A percentile compares a stretch with the other conserved stretches of the same genome.
Evolutionary conservation across 1,140 invertebrate genomes (phyloP).

Genomic region (Cephus cinctus): DNA sequence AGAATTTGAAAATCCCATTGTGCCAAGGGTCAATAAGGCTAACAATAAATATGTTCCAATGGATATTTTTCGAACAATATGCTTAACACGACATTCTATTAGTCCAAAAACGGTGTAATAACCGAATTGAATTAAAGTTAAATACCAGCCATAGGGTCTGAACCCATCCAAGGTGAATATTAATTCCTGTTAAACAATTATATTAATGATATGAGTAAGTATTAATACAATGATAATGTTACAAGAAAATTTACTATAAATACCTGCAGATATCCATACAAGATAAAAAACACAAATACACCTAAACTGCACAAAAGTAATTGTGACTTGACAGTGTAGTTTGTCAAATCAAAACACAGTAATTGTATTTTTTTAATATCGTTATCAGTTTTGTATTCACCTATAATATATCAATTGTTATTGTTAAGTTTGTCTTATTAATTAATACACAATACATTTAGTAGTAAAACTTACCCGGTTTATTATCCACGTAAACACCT

Average conservation of each 20-base stretch:
- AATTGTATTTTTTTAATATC: constrained; percentile 59
- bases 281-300: constrained; percentile 84
- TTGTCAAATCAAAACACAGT: constrained; percentile 72
- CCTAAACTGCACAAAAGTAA: constrained; percentile 75
- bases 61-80: constrained; percentile 73
- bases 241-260: constrained; percentile 8
- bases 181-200: constrained; percentile 66
- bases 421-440: not conserved
- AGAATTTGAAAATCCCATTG: constrained; percentile 95
- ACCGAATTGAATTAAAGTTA: constrained; percentile 89
- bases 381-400: constrained; percentile 6
- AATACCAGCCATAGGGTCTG: constrained; percentile 87
- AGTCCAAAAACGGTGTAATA: constrained; percentile 83
- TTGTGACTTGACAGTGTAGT: constrained; percentile 66
- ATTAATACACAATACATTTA: not conserved
- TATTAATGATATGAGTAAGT: constrained; percentile 5
- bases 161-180: constrained; percentile 90
- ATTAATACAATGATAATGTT: not conserved
- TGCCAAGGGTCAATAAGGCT: constrained; percentile 85
- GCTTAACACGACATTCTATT: constrained; percentile 69
- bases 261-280: constrained; percentile 86
- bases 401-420: constrained; percentile 9
- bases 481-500: not conserved
- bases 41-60: constrained; percentile 77
- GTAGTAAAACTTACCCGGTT: not conserved